Conservation (phyloP, 2,888 invertebrate genomes). For the Cosmia trapezina region DNA sequence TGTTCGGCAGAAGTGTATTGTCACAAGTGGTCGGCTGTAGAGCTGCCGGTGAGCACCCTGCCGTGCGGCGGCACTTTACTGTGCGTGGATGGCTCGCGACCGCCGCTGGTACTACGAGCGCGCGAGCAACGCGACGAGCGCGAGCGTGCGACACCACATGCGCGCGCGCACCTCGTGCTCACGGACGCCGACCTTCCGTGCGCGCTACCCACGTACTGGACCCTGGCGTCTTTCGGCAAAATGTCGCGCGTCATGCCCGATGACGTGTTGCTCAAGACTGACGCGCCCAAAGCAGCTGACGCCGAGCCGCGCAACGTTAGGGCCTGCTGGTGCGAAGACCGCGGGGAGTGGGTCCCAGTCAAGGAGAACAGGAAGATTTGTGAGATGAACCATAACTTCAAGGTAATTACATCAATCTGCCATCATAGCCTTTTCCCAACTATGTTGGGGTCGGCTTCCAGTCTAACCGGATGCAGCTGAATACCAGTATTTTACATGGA, state of each 20-base stretch:
- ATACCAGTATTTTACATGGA: too few relatives aligned
- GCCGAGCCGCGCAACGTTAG: fast-evolving
- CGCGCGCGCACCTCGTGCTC: slow-evolving; percentile 17
- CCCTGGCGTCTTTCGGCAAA: background rate
- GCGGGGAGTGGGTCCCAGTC: too few relatives aligned
- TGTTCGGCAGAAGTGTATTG: slow-evolving; percentile 9
- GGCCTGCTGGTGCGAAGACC: background rate
- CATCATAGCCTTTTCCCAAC: too few relatives aligned
- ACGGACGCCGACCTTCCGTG: slow-evolving; percentile 27
- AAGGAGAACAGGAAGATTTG: slow-evolving; percentile 1
- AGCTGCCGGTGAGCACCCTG: slow-evolving; percentile 14
- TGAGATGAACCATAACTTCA: slow-evolving; percentile 19
- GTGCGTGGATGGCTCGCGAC: slow-evolving; percentile 16
- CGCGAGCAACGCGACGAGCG: fast-evolving
- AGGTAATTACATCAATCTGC: too few relatives aligned
- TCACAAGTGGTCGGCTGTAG: background rate
- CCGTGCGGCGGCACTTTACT: slow-evolving; percentile 34
- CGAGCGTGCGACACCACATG: fast-evolving
- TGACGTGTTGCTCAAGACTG: background rate
- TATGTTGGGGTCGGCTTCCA: too few relatives aligned
- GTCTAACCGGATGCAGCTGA: too few relatives aligned
- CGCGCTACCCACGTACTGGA: slow-evolving; percentile 35
- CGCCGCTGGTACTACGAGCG: slow-evolving; percentile 9
- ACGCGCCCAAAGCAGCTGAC: fast-evolving
- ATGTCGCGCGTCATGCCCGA: slow-evolving; percentile 8